Evolutionary conservation across 2,113 vertebrate genomes (phyloP).

Genomic region (Chiloscyllium plagiosum): DNA sequence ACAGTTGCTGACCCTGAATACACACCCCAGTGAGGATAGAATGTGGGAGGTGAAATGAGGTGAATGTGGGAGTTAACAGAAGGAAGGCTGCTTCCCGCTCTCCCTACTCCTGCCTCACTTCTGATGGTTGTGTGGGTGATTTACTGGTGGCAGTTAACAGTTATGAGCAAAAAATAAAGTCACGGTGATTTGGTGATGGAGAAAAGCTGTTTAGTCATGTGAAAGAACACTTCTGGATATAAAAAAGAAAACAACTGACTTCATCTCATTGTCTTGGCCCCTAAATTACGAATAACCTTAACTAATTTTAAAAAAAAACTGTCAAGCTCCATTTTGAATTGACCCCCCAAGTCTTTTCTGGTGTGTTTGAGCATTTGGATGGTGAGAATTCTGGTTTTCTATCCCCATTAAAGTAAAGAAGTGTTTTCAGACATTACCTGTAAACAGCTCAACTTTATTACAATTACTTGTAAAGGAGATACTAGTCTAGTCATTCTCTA

Average conservation of each 20-base stretch:
- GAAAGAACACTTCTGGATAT: too few species aligned
- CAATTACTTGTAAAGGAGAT: neutral
- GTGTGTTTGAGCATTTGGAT: neutral
- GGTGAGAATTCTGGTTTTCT: neutral
- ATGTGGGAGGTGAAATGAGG: neutral
- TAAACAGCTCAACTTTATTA: neutral
- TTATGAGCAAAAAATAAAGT: too few species aligned
- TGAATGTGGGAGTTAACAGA: neutral
- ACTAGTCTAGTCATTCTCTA: neutral
- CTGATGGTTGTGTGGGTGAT: too few species aligned
- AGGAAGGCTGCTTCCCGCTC: too few species aligned
- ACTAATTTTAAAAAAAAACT: too few species aligned
- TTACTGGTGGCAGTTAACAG: too few species aligned
- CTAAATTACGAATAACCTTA: too few species aligned
- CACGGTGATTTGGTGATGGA: too few species aligned
- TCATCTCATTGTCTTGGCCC: too few species aligned
- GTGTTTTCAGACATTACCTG: neutral
- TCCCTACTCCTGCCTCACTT: too few species aligned
- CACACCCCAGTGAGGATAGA: neutral
- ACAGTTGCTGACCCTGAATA: neutral
- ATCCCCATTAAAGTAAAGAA: neutral
- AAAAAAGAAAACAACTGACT: too few species aligned
- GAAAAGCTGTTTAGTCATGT: too few species aligned
- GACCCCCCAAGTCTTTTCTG: neutral
- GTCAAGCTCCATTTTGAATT: neutral